Evolutionary conservation across 2,888 invertebrate genomes (phyloP), one percentile per base, ranked within the genome.

Genomic region (Nomada hirtipes): DNA sequence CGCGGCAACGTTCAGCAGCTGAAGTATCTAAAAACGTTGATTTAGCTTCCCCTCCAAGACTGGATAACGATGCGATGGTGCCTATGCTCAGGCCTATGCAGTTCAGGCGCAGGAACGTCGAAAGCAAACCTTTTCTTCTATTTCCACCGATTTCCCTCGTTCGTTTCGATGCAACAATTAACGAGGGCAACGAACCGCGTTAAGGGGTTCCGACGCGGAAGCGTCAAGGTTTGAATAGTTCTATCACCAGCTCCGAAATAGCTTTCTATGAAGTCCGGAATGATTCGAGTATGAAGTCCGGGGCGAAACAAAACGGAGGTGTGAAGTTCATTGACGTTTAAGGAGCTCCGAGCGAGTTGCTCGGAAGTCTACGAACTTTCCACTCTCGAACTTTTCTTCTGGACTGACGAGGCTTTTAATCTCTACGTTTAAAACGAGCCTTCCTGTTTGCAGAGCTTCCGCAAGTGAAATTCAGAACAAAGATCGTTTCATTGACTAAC

Each of bases 91-190:
- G 29, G 4, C 47, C 47, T 13, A 47, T 11, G 26, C 26, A 29
- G 47, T 15, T 42, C 10, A 44, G 26, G 13, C 18, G 42, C 15
- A 15, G 26, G 69, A n/a, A 57, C 18, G 20, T 42, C 70, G 18
- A 50, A 36, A 26, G 20, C 59, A 15, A 61, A 42, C 15, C 61
- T 70, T 59, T 20, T 1, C 47, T 36, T 29, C n/a, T n/a, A 26
- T 29, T 70, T 61, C 26, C 7, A 36, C 7, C 36, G 64, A 60
- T 71, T 71, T 65, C n/a, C 44, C 57, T 63, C 52, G 36, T 4
- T 60, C 23, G 23, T 42, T 50, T 77, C 81, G 73, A 79, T 68
- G 60, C 50, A 69, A 78, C 64, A 79, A 70, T 79, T 79, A 79
- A 79, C 53, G 64, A 71, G 70, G 71, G 60, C 59, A 59, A 47